Percentiles rank a stretch among this genome's conserved stretches.
phyloP scores from a whole-genome alignment of 2,113 vertebrate genomes.

The Damaliscus lunatus region DNA sequence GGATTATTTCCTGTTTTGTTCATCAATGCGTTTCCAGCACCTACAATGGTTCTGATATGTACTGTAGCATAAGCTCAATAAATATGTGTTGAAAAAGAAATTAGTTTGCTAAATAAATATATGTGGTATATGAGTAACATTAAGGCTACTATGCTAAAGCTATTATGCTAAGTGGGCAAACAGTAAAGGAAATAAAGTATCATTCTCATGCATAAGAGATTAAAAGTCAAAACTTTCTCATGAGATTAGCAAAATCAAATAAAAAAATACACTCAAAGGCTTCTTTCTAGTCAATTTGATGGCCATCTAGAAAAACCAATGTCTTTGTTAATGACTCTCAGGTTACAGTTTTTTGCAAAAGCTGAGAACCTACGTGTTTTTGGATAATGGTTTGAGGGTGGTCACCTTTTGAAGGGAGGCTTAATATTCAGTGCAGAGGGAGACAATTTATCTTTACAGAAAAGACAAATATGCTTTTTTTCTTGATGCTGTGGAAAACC shows the following conservation, averaged over 20 bases:
- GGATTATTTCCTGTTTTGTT: neutral
- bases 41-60: neutral
- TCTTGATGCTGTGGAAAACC: neutral
- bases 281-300: neutral
- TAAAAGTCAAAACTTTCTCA: neutral
- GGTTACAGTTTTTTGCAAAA: neutral
- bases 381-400: neutral
- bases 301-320: neutral
- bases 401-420: neutral
- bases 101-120: neutral
- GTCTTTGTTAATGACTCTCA: neutral
- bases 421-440: neutral
- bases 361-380: neutral
- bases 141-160: neutral
- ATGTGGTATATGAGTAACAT: neutral
- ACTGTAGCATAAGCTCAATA: neutral
- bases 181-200: neutral
- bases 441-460: neutral
- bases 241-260: neutral
- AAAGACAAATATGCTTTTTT: neutral
- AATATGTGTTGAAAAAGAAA: neutral
- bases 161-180: neutral
- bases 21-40: neutral
- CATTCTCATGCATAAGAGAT: neutral
- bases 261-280: neutral